These are phyloP conservation scores for Carettochelys insculpta DNA, from an alignment of 2,113 vertebrate genomes.

Conservation along the genomic window DNA sequence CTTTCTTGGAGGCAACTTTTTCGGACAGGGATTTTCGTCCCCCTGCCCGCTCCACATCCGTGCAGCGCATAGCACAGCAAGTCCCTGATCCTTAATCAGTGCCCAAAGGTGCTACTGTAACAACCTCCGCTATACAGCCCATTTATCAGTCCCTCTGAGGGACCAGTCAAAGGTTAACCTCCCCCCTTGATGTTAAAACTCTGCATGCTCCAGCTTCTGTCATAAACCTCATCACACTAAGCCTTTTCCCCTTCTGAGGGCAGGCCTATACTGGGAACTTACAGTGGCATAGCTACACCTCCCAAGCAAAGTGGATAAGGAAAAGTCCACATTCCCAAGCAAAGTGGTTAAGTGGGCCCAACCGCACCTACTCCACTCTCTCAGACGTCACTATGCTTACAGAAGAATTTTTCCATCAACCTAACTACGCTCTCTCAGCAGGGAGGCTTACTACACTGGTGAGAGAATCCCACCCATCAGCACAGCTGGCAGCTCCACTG, in stretches of 20 bases:
- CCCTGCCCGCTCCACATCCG: neutral
- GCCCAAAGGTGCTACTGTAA: neutral
- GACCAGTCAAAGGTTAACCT: neutral
- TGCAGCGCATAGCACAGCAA: neutral
- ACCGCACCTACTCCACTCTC: too few relatives aligned
- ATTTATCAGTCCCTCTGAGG: neutral
- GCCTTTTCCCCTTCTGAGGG: neutral
- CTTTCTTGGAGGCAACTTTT: neutral
- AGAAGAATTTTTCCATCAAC: neutral
- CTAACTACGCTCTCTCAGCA: neutral
- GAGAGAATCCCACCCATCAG: neutral
- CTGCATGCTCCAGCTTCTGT: neutral
- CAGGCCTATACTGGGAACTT: too few relatives aligned
- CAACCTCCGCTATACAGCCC: neutral
- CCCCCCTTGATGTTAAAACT: neutral
- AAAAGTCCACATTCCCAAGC: neutral
- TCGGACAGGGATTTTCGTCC: neutral
- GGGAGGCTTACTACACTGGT: neutral
- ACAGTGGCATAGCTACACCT: too few relatives aligned
- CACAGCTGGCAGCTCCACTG: neutral
- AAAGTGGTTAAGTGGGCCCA: neutral
- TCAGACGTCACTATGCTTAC: neutral
- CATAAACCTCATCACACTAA: neutral
- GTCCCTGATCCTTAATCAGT: neutral
- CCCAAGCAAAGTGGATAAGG: too few relatives aligned